Evolutionary conservation across 2,797 vertebrate genomes (phyloP).

Genomic region (Chrosomus eos): DNA sequence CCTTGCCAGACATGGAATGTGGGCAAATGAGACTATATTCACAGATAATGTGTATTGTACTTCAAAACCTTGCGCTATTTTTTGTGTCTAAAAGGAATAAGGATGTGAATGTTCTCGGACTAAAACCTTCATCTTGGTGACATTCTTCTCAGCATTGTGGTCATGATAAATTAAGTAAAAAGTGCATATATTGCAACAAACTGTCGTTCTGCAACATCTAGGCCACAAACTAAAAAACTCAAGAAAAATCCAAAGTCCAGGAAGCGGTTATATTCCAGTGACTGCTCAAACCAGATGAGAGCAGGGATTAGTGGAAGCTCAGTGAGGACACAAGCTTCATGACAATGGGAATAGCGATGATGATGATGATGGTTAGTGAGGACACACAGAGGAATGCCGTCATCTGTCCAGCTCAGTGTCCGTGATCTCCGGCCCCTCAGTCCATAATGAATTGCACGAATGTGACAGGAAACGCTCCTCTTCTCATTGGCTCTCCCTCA

Average conservation of each 20-base stretch:
- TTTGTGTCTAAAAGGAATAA: constrained; percentile 2
- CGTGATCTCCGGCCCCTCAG: constrained; percentile 70
- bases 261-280: constrained; percentile 46
- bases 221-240: constrained; percentile 51
- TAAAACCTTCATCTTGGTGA: constrained; percentile 64
- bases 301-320: constrained; percentile 31
- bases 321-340: constrained; percentile 30
- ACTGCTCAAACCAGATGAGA: constrained; percentile 30
- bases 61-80: constrained; percentile 45
- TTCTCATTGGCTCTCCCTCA: constrained; percentile 91
- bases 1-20: constrained; percentile 63
- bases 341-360: constrained; percentile 4
- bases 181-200: constrained; percentile 75
- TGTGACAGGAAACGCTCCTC: constrained; percentile 95
- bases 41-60: constrained; percentile 62
- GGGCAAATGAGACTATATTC: constrained; percentile 62
- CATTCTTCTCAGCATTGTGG: constrained; percentile 44
- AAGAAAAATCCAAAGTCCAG: constrained; percentile 37
- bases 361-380: constrained; percentile 36
- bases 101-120: not conserved
- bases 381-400: not conserved
- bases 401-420: constrained; percentile 43
- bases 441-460: constrained; percentile 97
- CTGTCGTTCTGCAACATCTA: constrained; percentile 52
- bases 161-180: constrained; percentile 67